Evolutionary conservation across 1,140 invertebrate species (phyloP).

Genomic region (Papilio polyxenes): DNA sequence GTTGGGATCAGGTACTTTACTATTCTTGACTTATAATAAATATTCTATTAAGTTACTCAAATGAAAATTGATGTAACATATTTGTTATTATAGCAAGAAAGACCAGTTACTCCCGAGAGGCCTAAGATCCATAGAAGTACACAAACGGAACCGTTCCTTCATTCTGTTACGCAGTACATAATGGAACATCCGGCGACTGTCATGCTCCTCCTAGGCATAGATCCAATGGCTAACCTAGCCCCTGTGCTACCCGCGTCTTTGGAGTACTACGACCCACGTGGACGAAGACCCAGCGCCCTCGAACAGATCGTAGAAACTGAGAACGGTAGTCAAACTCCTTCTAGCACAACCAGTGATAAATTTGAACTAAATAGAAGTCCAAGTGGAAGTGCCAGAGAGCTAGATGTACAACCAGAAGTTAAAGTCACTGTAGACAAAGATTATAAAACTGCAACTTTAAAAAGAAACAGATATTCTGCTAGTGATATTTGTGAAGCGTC

Average conservation of each 20-base stretch:
- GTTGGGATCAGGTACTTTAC: constrained; percentile 82
- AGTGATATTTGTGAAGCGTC: constrained; percentile 76
- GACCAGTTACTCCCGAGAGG: constrained; percentile 67
- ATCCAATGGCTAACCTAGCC: constrained; percentile 68
- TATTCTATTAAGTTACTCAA: constrained; percentile 16
- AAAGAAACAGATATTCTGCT: constrained; percentile 74
- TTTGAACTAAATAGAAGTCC: constrained; percentile 57
- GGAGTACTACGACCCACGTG: constrained; percentile 68
- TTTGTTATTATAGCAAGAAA: constrained; percentile 63
- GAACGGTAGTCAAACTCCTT: constrained; percentile 72
- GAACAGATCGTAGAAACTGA: constrained; percentile 76
- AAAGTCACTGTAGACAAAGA: constrained; percentile 66
- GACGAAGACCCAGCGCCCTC: constrained; percentile 63
- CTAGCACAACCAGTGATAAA: constrained; percentile 67
- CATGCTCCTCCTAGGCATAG: constrained; percentile 76
- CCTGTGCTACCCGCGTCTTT: constrained; percentile 63
- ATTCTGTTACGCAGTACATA: constrained; percentile 78
- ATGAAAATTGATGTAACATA: not conserved
- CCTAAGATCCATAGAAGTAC: constrained; percentile 71
- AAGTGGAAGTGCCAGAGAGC: constrained; percentile 61
- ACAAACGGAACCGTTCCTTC: constrained; percentile 78
- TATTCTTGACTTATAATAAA: not conserved
- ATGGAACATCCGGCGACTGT: constrained; percentile 79
- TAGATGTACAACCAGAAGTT: constrained; percentile 59
- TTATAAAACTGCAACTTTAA: constrained; percentile 56